These are phyloP conservation scores for Stegastes partitus DNA, from an alignment of 2,113 vertebrate genomes.

Conservation along the genomic window DNA sequence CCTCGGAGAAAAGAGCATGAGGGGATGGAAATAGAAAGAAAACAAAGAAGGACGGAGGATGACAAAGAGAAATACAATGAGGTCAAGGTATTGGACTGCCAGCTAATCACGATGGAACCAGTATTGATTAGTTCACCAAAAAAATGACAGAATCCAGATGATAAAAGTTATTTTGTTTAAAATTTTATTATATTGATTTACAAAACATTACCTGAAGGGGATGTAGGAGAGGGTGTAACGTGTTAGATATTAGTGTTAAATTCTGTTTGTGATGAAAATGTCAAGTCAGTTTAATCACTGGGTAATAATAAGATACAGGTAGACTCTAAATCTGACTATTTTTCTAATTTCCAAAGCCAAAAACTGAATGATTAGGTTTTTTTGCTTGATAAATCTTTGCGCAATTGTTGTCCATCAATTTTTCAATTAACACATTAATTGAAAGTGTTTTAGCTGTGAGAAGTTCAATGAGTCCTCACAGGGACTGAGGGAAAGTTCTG, in stretches of 20 bases:
- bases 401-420: too few relatives aligned
- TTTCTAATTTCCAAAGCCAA: too few relatives aligned
- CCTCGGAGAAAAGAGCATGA: not conserved
- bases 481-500: not conserved
- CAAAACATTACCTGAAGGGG: not conserved
- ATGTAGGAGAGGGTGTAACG: not conserved
- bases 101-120: not conserved
- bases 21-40: constrained; percentile 7
- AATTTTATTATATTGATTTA: not conserved
- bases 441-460: not conserved
- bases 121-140: not conserved
- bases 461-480: too few relatives aligned
- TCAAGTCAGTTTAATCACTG: constrained; percentile 24
- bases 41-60: not conserved
- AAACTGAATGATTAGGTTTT: not conserved
- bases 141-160: not conserved
- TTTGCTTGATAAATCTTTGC: not conserved
- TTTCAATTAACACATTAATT: not conserved
- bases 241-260: constrained; percentile 23
- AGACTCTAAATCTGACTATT: not conserved
- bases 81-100: not conserved
- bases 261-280: constrained; percentile 24
- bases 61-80: constrained; percentile 3
- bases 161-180: not conserved
- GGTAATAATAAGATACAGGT: constrained; percentile 12